Conservation (phyloP, 2,888 invertebrate species). For the Drosophila paucipuncta region DNA sequence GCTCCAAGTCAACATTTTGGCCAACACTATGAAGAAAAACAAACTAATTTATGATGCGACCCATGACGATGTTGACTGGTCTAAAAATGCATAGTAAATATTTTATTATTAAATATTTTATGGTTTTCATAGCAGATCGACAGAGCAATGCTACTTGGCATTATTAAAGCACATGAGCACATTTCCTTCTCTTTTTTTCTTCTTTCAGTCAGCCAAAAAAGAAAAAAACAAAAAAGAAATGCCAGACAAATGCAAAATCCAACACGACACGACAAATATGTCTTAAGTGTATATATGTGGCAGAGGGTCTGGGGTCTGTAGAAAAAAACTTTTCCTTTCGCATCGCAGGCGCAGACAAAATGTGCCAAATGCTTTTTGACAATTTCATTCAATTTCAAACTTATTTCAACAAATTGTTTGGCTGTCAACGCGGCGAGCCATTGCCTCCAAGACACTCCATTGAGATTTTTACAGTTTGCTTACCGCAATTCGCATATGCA, state of each 20-base stretch:
- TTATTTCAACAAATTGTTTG: slow-evolving; percentile 82
- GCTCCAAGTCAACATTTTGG: slow-evolving; percentile 62
- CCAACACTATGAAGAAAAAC: slow-evolving; percentile 69
- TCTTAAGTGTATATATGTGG: slow-evolving; percentile 2
- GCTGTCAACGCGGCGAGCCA: slow-evolving; percentile 73
- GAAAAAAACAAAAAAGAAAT: slow-evolving; percentile 10
- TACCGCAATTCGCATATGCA: slow-evolving; percentile 65
- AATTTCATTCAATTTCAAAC: slow-evolving; percentile 81
- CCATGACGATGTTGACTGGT: slow-evolving; percentile 57
- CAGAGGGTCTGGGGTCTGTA: not conserved
- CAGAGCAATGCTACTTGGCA: slow-evolving; percentile 49
- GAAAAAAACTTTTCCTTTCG: slow-evolving; percentile 30
- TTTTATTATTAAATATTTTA: slow-evolving; percentile 80
- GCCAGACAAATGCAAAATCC: slow-evolving; percentile 29
- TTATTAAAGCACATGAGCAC: slow-evolving; percentile 63
- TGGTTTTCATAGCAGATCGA: slow-evolving; percentile 65
- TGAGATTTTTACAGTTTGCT: slow-evolving; percentile 36
- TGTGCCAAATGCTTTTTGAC: slow-evolving; percentile 81
- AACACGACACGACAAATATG: slow-evolving; percentile 47
- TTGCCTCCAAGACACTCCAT: slow-evolving; percentile 27
- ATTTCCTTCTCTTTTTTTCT: slow-evolving; percentile 23
- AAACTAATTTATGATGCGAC: slow-evolving; percentile 73
- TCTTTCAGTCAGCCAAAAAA: slow-evolving; percentile 6
- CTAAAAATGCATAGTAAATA: slow-evolving; percentile 75
- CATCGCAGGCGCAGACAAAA: slow-evolving; percentile 44